Evolutionary conservation across 2,797 vertebrate genomes (phyloP).

Genomic region (Spinibarbus caldwelli): DNA sequence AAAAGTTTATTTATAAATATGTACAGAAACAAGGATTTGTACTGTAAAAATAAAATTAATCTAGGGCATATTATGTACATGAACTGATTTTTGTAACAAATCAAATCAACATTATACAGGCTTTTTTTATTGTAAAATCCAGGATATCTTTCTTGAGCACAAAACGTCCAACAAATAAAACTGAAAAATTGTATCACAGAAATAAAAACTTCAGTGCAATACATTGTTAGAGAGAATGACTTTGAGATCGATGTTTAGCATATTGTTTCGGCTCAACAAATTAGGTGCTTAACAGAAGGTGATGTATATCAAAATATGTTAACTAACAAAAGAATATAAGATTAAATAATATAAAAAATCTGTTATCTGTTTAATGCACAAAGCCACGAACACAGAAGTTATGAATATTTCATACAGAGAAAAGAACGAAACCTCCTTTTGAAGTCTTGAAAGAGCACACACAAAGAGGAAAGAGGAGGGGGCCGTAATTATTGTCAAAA

Average conservation of each 20-base stretch:
- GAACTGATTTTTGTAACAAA: not conserved
- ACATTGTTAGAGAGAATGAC: not conserved
- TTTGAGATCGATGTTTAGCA: not conserved
- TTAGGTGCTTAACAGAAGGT: conserved; percentile 52
- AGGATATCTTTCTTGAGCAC: not conserved
- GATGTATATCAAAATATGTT: conserved; percentile 67
- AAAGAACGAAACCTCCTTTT: conserved; percentile 70
- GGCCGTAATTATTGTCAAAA: conserved; percentile 78
- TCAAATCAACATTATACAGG: not conserved
- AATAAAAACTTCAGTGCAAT: not conserved
- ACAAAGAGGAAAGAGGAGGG: conserved; percentile 71
- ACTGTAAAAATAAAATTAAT: not conserved
- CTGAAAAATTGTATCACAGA: not conserved
- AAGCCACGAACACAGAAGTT: conserved; percentile 76
- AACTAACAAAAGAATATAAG: conserved; percentile 76
- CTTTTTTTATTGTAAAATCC: not conserved
- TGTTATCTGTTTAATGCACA: conserved; percentile 72
- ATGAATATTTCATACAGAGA: conserved; percentile 80
- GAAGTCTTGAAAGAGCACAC: conserved; percentile 74
- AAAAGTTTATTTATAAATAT: conserved; percentile 11
- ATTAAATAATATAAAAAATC: conserved; percentile 74
- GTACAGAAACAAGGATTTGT: not conserved
- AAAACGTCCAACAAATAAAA: not conserved
- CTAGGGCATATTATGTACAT: not conserved
- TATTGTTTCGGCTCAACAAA: conserved; percentile 46